These are phyloP conservation scores for Acanthacorydalis orientalis DNA, from an alignment of 2,888 invertebrate genomes.

Conservation along the genomic window DNA sequence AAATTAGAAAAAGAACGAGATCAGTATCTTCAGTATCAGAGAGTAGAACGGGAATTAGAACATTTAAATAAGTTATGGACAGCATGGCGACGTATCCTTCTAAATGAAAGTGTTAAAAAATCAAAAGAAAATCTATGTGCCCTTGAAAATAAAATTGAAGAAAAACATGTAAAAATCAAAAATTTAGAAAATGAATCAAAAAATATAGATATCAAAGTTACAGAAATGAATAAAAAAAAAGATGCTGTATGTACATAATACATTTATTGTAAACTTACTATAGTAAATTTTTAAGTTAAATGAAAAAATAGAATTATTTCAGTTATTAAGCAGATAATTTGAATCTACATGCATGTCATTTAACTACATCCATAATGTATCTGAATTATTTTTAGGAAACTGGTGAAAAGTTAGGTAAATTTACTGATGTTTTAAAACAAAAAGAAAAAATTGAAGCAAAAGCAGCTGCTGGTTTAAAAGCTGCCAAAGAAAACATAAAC, in stretches of 20 bases:
- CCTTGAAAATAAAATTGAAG: neutral
- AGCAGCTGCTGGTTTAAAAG: slow-evolving; percentile 41
- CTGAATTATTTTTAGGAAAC: slow-evolving; percentile 34
- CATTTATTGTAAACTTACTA: too few species aligned
- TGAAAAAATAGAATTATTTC: too few species aligned
- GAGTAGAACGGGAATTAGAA: slow-evolving; percentile 69
- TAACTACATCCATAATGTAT: too few species aligned
- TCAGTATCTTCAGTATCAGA: slow-evolving; percentile 76
- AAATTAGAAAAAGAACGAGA: slow-evolving; percentile 72
- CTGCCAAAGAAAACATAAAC: slow-evolving; percentile 45
- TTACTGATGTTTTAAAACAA: slow-evolving; percentile 45
- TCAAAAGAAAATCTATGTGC: slow-evolving; percentile 13
- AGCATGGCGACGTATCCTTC: slow-evolving; percentile 50
- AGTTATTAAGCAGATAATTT: too few species aligned
- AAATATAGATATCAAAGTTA: slow-evolving; percentile 27
- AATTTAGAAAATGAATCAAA: slow-evolving; percentile 14
- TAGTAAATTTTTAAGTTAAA: too few species aligned
- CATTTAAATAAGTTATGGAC: slow-evolving; percentile 56
- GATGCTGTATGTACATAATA: slow-evolving; percentile 21
- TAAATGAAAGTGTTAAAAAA: slow-evolving; percentile 13
- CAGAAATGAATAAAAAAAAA: slow-evolving; percentile 38
- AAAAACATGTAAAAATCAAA: slow-evolving; percentile 12
- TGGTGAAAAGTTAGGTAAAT: slow-evolving; percentile 40
- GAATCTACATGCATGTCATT: too few species aligned
- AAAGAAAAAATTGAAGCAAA: slow-evolving; percentile 52